Percentiles rank a stretch among this genome's conserved stretches.
These are phyloP conservation scores for Lamproptera curius DNA, from an alignment of 2,888 invertebrate genomes.

Conservation along the genomic window DNA sequence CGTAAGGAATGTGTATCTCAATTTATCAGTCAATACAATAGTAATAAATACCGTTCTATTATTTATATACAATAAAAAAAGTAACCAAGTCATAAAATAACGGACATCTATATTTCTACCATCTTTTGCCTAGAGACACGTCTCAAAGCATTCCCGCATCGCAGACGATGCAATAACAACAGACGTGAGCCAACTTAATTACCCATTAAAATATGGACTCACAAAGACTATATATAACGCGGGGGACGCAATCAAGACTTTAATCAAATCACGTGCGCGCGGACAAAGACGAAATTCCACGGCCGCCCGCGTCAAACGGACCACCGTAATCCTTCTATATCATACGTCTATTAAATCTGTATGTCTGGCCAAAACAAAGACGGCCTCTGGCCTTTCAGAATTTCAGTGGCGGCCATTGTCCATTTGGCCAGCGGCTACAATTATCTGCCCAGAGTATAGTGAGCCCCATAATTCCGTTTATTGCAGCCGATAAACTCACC, in stretches of 20 bases:
- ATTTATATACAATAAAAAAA: no score
- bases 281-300: constrained; percentile 40
- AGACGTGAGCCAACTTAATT: constrained; percentile 13
- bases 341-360: constrained; percentile 29
- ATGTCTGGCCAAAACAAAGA: constrained; percentile 35
- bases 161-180: constrained; percentile 12
- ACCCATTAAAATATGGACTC: constrained; percentile 19
- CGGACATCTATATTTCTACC: no score
- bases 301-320: constrained; percentile 22
- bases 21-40: no score
- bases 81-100: no score
- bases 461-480: constrained; percentile 32
- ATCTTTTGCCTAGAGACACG: no score
- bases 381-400: constrained; percentile 35
- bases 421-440: constrained; percentile 40
- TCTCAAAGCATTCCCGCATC: no score
- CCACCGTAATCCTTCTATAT: constrained; percentile 26
- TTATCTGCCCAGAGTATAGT: constrained; percentile 31
- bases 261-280: constrained; percentile 33
- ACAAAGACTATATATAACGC: constrained; percentile 23
- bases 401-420: constrained; percentile 36
- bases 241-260: constrained; percentile 21
- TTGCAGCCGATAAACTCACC: constrained; percentile 18
- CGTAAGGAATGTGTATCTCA: no score
- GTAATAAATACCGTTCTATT: no score